Base-by-base conservation (phyloP, 2,113 vertebrate species). In the Phrynocephalus versicolor region DNA sequence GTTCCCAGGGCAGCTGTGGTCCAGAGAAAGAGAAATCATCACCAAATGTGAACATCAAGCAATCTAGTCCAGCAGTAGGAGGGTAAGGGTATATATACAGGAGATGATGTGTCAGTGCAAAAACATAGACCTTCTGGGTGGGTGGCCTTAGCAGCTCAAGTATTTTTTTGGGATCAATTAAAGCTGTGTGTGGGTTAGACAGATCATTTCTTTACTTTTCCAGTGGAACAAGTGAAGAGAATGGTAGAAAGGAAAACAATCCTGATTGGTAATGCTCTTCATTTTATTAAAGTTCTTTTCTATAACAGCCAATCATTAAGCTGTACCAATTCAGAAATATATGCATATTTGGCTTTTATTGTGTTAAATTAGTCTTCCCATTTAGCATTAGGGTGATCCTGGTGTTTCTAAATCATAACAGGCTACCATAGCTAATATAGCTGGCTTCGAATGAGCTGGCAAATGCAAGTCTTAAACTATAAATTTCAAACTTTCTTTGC, bases 401-500 rank as follows among this genome's bases (percentile, higher is more conserved):
- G 15, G 81, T 92, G 72, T 93, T 95, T 95, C 89, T 89, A 94
- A 88, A 92, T 94, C 88, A 86, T 89, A 89, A 86, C 94, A 89
- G 90, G 83, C 87, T 94, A 91, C 94, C 92, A 77, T 88, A 82
- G 93, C 90, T 77, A 82, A 73, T 90, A 77, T 87, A 82, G 92
- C 90, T 77, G 83, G 73, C 90, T 88, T 95, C 95, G 95, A 95
- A 94, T 94, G 89, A 85, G 89, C 94, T 96, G 94, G 94, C 94
- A 96, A 93, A 92, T 88, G 89, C 93, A 95, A 95, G 90, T 92
- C 87, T 94, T 95, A 93, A 95, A 95, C 91, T 87, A 89, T 92
- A 94, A 96, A 93, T 94, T 51, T 51, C 5, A 51, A 51, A 51
- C 10, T 10, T 51, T 51, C 45, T 51, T 51, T 51, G 45, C 10